These are phyloP conservation scores for Campaea margaritaria DNA, from an alignment of 2,888 invertebrate genomes.

Conservation along the genomic window DNA sequence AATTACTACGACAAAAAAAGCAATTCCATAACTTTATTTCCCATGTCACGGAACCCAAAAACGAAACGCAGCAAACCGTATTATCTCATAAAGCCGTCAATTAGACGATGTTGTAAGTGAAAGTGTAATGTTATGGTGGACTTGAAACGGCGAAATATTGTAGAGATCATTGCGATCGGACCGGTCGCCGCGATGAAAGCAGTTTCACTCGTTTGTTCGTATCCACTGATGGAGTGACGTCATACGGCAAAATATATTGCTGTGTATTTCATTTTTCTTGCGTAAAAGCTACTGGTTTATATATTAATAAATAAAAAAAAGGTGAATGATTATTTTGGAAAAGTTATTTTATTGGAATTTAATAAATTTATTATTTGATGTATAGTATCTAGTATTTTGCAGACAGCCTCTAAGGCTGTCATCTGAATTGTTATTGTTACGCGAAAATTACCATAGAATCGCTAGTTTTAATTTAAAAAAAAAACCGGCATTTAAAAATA, in stretches of 20 bases:
- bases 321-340: too few species aligned
- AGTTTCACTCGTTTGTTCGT: slow-evolving; percentile 35
- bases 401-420: too few species aligned
- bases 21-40: neutral
- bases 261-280: too few species aligned
- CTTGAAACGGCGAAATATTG: slow-evolving; percentile 40
- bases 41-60: slow-evolving; percentile 3
- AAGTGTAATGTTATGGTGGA: slow-evolving; percentile 40
- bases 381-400: too few species aligned
- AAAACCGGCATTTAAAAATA: too few species aligned
- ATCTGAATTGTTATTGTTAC: too few species aligned
- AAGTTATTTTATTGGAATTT: too few species aligned
- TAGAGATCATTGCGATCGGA: slow-evolving; percentile 37
- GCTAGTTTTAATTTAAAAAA: too few species aligned
- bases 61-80: slow-evolving; percentile 16
- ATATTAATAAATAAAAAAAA: too few species aligned
- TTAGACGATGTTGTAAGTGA: slow-evolving; percentile 42
- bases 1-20: neutral
- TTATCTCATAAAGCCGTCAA: slow-evolving; percentile 21
- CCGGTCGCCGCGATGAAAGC: slow-evolving; percentile 66
- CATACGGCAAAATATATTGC: neutral
- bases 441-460: too few species aligned
- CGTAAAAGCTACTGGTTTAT: too few species aligned
- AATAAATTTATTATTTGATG: too few species aligned
- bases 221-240: slow-evolving; percentile 38